Evolutionary conservation across 2,797 vertebrate genomes (phyloP).

Genomic region (Myoxocephalus aenaeus): DNA sequence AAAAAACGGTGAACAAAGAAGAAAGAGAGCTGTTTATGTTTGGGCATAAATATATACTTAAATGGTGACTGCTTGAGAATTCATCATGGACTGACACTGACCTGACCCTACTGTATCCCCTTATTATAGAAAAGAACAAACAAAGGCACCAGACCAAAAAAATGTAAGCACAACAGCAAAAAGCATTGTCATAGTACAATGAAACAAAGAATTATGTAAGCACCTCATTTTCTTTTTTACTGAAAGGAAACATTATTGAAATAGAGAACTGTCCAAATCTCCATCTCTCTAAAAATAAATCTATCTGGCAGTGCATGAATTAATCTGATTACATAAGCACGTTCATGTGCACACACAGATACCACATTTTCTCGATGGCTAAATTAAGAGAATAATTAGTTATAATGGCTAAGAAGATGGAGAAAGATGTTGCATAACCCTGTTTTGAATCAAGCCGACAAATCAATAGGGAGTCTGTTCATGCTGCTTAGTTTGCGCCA

Average conservation of each 20-base stretch:
- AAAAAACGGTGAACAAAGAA: background rate
- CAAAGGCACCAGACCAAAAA: slow-evolving; percentile 9
- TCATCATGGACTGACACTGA: slow-evolving; percentile 29
- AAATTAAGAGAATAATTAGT: slow-evolving; percentile 75
- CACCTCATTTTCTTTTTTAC: slow-evolving; percentile 27
- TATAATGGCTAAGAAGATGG: slow-evolving; percentile 49
- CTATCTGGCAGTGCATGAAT: slow-evolving; percentile 53
- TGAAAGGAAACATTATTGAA: slow-evolving; percentile 38
- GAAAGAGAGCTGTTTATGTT: slow-evolving; percentile 9
- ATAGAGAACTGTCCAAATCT: slow-evolving; percentile 39
- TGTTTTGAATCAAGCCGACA: slow-evolving; percentile 53
- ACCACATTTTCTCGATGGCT: slow-evolving; percentile 60
- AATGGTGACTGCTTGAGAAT: slow-evolving; percentile 29
- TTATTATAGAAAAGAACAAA: slow-evolving; percentile 27
- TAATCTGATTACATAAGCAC: slow-evolving; percentile 64
- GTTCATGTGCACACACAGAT: slow-evolving; percentile 29
- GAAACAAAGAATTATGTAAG: slow-evolving; percentile 42
- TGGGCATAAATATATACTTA: slow-evolving; percentile 34
- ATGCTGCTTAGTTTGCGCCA: slow-evolving; percentile 31
- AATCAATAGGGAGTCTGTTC: slow-evolving; percentile 73
- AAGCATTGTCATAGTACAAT: slow-evolving; percentile 26
- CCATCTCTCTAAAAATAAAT: slow-evolving; percentile 38
- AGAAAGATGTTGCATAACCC: slow-evolving; percentile 65
- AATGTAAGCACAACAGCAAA: slow-evolving; percentile 19
- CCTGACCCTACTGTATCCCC: slow-evolving; percentile 30